Conservation (phyloP, 2,113 vertebrate species). For the Varanus salvator region DNA sequence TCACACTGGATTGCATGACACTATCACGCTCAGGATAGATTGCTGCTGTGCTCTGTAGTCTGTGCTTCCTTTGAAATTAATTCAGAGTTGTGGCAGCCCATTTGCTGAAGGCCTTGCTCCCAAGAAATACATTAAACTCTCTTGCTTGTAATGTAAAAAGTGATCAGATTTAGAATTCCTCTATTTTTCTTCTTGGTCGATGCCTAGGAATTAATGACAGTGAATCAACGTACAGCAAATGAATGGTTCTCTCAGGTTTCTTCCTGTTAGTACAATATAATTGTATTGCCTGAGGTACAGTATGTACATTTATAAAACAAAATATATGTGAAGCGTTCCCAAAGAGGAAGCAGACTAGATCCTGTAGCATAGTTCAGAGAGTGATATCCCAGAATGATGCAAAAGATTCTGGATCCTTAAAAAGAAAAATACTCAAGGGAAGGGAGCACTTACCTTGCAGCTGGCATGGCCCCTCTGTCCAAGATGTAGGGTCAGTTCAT, state of each 20-base stretch:
- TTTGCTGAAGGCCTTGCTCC: constrained; percentile 19
- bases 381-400: not conserved
- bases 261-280: not conserved
- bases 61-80: constrained; percentile 22
- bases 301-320: not conserved
- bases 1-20: constrained; percentile 22
- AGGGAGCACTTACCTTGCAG: not conserved
- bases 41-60: not conserved
- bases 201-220: not conserved
- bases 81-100: constrained; percentile 27
- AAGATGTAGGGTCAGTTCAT: not conserved
- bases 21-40: constrained; percentile 29
- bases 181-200: constrained; percentile 3
- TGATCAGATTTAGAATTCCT: constrained; percentile 6
- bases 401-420: not conserved
- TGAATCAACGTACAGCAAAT: not conserved
- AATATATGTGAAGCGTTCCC: not conserved
- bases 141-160: constrained; percentile 11
- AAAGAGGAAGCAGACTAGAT: no score
- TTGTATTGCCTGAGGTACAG: not conserved
- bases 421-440: not conserved
- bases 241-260: not conserved
- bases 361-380: not conserved
- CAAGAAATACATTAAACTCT: constrained; percentile 15
- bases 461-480: not conserved